phyloP scores from a whole-genome alignment of 2,113 vertebrate species.

The Puntigrus tetrazona region DNA sequence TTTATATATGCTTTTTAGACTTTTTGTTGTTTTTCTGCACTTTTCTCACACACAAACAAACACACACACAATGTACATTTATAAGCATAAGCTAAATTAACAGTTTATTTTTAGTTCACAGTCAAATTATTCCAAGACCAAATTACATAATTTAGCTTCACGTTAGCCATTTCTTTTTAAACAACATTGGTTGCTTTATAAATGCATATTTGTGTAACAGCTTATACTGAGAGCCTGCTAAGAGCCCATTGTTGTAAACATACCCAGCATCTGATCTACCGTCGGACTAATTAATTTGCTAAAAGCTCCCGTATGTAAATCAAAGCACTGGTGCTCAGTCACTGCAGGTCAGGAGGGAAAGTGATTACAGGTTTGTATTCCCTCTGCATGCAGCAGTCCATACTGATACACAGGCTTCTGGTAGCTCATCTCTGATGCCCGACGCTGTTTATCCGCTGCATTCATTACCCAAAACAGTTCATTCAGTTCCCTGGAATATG shows the following conservation, averaged over 20 bases:
- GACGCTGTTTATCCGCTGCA: not conserved
- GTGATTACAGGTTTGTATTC: slow-evolving; percentile 12
- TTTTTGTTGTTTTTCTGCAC: too few species aligned
- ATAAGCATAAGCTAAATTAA: too few species aligned
- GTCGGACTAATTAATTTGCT: slow-evolving; percentile 30
- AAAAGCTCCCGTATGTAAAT: slow-evolving; percentile 34
- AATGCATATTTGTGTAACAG: too few species aligned
- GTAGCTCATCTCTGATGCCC: not conserved
- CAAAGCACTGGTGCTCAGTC: not conserved
- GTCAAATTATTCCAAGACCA: too few species aligned
- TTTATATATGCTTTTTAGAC: too few species aligned
- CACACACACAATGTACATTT: too few species aligned
- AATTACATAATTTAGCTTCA: too few species aligned
- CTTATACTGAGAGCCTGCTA: not conserved
- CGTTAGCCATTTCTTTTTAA: not conserved
- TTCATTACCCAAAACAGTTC: not conserved
- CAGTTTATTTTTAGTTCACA: too few species aligned
- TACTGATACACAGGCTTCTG: not conserved
- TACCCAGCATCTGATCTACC: not conserved
- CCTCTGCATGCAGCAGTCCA: slow-evolving; percentile 4
- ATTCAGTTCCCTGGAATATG: not conserved
- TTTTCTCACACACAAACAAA: too few species aligned
- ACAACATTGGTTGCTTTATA: too few species aligned
- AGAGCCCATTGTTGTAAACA: not conserved
- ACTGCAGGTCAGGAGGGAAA: slow-evolving; percentile 15